These are phyloP conservation scores for Callyntrura guangdongensis DNA, from an alignment of 2,888 invertebrate genomes.

Conservation along the genomic window DNA sequence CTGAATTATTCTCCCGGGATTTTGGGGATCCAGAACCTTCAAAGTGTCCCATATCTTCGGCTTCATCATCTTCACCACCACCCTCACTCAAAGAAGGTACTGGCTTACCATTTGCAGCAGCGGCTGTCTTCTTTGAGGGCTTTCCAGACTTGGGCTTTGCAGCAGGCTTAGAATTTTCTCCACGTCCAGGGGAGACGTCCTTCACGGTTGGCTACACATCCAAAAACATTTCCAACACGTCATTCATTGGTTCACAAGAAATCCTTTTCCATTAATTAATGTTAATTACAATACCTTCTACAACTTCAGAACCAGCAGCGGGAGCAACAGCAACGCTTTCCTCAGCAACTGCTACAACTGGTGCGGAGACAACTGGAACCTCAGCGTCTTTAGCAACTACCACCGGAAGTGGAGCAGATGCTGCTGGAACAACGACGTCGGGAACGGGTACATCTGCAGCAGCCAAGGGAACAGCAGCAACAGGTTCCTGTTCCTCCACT, in stretches of 20 bases:
- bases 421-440: conserved; percentile 38
- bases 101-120: conserved; percentile 80
- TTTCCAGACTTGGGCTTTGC: conserved; percentile 71
- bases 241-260: too few species aligned
- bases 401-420: conserved; percentile 15
- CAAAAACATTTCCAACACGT: too few species aligned
- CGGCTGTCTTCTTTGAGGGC: conserved; percentile 60
- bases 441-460: conserved; percentile 52
- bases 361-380: conserved; percentile 30
- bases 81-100: conserved; percentile 83
- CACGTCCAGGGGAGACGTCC: conserved; percentile 65
- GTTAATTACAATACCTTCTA: conserved; percentile 59
- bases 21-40: conserved; percentile 81
- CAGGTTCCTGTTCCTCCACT: conserved; percentile 29
- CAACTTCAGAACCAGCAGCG: conserved; percentile 61
- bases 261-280: too few species aligned
- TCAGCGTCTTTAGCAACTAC: conserved; percentile 51
- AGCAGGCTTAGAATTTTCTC: conserved; percentile 41
- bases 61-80: conserved; percentile 84
- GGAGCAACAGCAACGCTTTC: conserved; percentile 65
- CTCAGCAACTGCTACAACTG: conserved; percentile 17
- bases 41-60: conserved; percentile 84
- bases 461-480: conserved; percentile 53
- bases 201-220: conserved; percentile 76
- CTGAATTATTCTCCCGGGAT: conserved; percentile 82